Percentiles rank a stretch among this genome's conserved stretches.
These are phyloP conservation scores for Allophyes oxyacanthae DNA, from an alignment of 2,888 invertebrate genomes.

Conservation along the genomic window DNA sequence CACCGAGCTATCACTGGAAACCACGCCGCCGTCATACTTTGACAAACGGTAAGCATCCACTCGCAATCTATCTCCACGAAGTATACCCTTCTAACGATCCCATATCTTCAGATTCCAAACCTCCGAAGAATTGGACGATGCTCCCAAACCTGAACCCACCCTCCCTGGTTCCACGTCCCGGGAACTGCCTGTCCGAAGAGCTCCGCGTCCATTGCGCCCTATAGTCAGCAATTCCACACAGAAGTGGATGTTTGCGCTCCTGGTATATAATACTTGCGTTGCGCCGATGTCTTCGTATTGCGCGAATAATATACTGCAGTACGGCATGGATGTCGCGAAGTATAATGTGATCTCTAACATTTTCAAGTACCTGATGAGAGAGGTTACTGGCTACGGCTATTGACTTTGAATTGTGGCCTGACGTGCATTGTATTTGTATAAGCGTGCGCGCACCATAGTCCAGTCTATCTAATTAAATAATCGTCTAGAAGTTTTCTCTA, in stretches of 20 bases:
- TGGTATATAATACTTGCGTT: slow-evolving; percentile 81
- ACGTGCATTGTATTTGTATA: slow-evolving; percentile 21
- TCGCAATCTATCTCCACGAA: slow-evolving; percentile 8
- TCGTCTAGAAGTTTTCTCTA: no score
- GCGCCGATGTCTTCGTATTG: slow-evolving; percentile 83
- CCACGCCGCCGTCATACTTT: slow-evolving; percentile 76
- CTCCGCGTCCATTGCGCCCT: slow-evolving; percentile 50
- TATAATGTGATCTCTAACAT: slow-evolving; percentile 77
- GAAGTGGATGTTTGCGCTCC: slow-evolving; percentile 82
- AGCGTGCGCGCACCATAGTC: no score
- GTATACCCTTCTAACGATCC: slow-evolving; percentile 35
- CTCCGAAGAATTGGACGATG: slow-evolving; percentile 66
- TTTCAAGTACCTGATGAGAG: slow-evolving; percentile 75
- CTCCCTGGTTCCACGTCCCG: slow-evolving; percentile 5
- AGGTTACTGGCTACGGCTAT: slow-evolving; percentile 78
- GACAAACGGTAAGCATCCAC: slow-evolving; percentile 74
- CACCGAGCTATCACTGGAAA: slow-evolving; percentile 66
- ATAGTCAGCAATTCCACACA: slow-evolving; percentile 64
- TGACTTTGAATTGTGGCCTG: slow-evolving; percentile 37
- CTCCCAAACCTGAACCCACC: slow-evolving; percentile 11
- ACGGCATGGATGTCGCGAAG: slow-evolving; percentile 82
- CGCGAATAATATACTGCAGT: slow-evolving; percentile 78
- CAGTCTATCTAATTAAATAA: no score
- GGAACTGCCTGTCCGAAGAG: slow-evolving; percentile 11
- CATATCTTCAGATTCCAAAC: slow-evolving; percentile 74